Evolutionary conservation across 2,888 invertebrate species (phyloP).

Genomic region (Neoitamus cyanurus): DNA sequence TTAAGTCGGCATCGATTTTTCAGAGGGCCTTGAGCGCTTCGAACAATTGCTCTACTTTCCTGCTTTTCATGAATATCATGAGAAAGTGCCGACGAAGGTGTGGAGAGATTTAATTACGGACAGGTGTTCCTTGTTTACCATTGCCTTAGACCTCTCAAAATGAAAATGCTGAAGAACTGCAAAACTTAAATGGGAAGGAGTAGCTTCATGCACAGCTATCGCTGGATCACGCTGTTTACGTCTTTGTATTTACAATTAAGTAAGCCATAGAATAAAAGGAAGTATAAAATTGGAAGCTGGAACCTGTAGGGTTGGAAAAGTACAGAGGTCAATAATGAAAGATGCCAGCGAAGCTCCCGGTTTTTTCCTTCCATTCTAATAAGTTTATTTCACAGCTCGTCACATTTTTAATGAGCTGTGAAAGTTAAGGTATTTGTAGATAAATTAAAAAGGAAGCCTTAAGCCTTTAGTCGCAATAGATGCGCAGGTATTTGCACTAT

Average conservation of each 20-base stretch:
- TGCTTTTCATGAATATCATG: constrained; percentile 10
- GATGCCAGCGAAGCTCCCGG: background rate
- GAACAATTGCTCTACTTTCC: background rate
- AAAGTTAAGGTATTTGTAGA: background rate
- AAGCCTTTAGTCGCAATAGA: background rate
- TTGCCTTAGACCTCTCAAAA: background rate
- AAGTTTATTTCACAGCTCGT: background rate
- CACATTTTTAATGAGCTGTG: background rate
- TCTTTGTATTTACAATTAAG: too few relatives aligned
- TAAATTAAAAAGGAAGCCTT: background rate
- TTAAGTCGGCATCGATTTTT: constrained; percentile 23
- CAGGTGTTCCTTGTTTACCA: constrained; percentile 13
- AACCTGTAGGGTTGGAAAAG: background rate
- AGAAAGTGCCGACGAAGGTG: background rate
- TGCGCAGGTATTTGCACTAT: background rate
- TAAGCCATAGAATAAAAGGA: background rate
- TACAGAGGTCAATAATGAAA: background rate
- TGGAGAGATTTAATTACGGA: background rate
- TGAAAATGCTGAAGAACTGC: background rate
- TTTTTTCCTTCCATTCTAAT: background rate
- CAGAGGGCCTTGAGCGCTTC: background rate
- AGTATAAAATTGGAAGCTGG: background rate
- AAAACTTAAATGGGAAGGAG: background rate
- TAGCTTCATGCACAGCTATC: too few relatives aligned
- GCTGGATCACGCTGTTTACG: too few relatives aligned